These are phyloP conservation scores for Nomada goodeniana DNA, from an alignment of 2,888 invertebrate genomes.

Conservation along the genomic window DNA sequence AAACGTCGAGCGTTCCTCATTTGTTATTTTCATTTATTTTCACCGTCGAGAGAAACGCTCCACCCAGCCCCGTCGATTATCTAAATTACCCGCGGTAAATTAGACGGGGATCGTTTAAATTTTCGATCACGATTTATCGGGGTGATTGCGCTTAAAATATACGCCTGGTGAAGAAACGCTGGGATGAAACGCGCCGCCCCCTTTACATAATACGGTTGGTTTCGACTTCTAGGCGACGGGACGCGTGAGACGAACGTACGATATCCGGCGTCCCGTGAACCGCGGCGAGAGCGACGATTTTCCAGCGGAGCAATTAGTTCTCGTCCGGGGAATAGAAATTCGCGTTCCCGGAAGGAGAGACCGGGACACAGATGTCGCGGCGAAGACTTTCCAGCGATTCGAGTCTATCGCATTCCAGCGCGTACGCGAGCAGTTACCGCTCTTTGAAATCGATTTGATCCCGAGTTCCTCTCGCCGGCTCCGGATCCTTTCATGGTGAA, in stretches of 20 bases:
- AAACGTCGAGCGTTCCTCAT: not conserved
- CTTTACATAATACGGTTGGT: not conserved
- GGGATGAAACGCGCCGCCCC: constrained; percentile 48
- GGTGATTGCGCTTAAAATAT: constrained; percentile 32
- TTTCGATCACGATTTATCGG: constrained; percentile 49
- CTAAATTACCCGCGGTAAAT: constrained; percentile 46
- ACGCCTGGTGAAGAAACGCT: not conserved
- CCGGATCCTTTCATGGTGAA: constrained; percentile 59
- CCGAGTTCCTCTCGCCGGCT: constrained; percentile 43
- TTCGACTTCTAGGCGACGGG: not conserved
- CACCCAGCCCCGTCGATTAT: constrained; percentile 26
- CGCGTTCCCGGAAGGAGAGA: constrained; percentile 60
- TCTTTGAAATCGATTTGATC: constrained; percentile 63
- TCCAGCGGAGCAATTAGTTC: constrained; percentile 43
- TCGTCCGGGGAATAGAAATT: constrained; percentile 67
- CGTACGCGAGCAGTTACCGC: constrained; percentile 56
- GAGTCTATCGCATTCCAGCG: constrained; percentile 57
- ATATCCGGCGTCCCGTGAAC: not conserved
- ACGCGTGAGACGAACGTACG: constrained; percentile 1
- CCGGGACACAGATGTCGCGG: constrained; percentile 45
- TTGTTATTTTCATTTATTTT: not conserved
- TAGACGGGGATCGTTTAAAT: constrained; percentile 30
- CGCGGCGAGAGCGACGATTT: constrained; percentile 7
- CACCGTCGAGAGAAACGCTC: not conserved
- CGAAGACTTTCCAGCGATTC: constrained; percentile 57